Percentiles rank a stretch among this genome's conserved stretches.
phyloP scores from a whole-genome alignment of 2,113 vertebrate genomes.

The Atractosteus spatula region DNA sequence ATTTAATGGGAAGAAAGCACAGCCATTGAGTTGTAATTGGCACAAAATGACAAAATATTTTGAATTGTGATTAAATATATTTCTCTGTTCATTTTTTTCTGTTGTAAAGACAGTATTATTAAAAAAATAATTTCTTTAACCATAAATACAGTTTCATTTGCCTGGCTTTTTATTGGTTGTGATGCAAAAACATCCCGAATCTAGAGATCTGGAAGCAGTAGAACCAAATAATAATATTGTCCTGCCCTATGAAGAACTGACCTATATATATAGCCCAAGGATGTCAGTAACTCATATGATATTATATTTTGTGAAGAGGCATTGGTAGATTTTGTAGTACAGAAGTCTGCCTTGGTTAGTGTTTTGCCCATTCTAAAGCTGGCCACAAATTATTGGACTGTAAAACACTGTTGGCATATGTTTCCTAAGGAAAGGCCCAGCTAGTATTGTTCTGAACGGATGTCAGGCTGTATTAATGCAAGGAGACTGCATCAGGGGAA shows the following conservation, averaged over 20 bases:
- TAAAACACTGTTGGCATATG: constrained; percentile 47
- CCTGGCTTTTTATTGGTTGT: background rate
- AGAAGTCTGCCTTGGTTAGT: constrained; percentile 32
- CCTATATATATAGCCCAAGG: constrained; percentile 41
- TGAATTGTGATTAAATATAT: too few species aligned
- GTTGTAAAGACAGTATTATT: too few species aligned
- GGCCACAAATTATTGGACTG: constrained; percentile 31
- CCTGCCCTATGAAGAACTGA: constrained; percentile 14
- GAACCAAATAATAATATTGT: background rate
- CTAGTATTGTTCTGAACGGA: constrained; percentile 46
- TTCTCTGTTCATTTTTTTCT: too few species aligned
- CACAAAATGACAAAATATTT: too few species aligned
- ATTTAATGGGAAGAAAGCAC: too few species aligned
- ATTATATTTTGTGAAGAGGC: constrained; percentile 34
- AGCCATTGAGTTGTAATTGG: too few species aligned
- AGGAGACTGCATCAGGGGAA: constrained; percentile 41
- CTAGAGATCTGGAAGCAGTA: background rate
- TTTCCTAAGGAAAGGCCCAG: constrained; percentile 54
- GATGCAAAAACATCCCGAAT: background rate
- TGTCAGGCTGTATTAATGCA: constrained; percentile 53
- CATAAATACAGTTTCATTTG: too few species aligned
- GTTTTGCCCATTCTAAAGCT: constrained; percentile 12
- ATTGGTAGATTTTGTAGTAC: constrained; percentile 31
- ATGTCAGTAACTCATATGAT: constrained; percentile 37
- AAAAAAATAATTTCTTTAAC: too few species aligned